Percentiles rank a stretch among this genome's conserved stretches.
Conservation (phyloP, 2,797 vertebrate species). For the Babyrousa celebensis region DNA sequence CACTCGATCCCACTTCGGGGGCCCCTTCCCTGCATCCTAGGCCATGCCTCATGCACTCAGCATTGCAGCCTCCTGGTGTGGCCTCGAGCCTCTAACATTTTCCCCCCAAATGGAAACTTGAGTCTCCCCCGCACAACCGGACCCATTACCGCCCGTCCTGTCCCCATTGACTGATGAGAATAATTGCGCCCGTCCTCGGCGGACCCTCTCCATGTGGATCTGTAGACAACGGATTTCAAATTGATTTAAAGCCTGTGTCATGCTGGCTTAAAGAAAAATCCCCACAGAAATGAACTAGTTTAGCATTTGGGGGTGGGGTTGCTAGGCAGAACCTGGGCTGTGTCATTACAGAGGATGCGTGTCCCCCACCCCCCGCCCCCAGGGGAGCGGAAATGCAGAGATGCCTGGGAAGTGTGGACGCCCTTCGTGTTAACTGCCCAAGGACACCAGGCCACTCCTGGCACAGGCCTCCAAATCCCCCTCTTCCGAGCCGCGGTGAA, state of each 20-base stretch:
- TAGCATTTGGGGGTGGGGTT: conserved; percentile 9
- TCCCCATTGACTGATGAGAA: conserved; percentile 70
- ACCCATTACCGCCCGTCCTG: neutral
- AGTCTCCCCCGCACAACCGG: neutral
- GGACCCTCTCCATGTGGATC: conserved; percentile 56
- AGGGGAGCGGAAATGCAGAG: neutral
- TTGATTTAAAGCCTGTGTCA: conserved; percentile 85
- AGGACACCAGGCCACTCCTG: neutral
- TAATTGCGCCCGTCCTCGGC: conserved; percentile 51
- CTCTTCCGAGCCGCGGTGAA: neutral
- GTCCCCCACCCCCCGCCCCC: too few relatives aligned
- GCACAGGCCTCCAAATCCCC: rapidly evolving
- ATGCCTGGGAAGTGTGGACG: rapidly evolving
- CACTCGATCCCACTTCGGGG: rapidly evolving
- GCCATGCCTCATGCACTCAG: rapidly evolving
- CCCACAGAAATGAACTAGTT: conserved; percentile 73
- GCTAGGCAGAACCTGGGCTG: neutral
- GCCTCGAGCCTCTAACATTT: neutral
- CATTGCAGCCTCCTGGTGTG: rapidly evolving
- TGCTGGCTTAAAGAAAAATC: conserved; percentile 76
- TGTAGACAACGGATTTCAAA: conserved; percentile 83
- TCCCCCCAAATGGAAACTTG: neutral
- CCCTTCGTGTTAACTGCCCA: neutral
- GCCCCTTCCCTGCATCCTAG: neutral
- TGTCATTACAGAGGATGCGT: neutral